Conservation (phyloP, 2,797 vertebrate genomes). For the Heliangelus exortis region DNA sequence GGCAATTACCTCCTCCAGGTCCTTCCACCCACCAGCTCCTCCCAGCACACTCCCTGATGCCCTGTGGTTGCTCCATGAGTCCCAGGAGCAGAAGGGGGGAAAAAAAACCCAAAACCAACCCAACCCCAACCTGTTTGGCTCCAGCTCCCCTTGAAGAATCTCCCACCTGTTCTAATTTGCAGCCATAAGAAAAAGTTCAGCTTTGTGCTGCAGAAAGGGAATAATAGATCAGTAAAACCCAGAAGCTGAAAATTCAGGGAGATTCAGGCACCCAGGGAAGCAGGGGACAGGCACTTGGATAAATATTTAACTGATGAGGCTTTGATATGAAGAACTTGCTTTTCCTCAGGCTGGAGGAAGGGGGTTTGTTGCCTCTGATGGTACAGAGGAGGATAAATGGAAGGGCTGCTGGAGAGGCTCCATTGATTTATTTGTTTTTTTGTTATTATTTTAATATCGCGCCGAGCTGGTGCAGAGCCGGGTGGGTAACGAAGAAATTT, state of each 20-base stretch:
- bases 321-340: constrained; percentile 60
- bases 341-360: background rate
- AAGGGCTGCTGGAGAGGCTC: background rate
- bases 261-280: constrained; percentile 25
- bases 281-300: constrained; percentile 42
- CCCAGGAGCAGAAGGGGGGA: background rate
- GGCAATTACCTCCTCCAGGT: constrained; percentile 13
- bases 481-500: background rate
- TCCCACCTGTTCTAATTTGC: constrained; percentile 51
- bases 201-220: constrained; percentile 71
- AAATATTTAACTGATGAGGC: constrained; percentile 65
- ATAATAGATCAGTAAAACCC: constrained; percentile 75
- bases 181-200: constrained; percentile 55
- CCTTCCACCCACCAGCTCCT: background rate
- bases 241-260: constrained; percentile 28
- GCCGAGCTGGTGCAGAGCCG: background rate
- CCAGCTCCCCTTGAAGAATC: constrained; percentile 62
- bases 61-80: rapidly evolving
- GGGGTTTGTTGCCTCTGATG: constrained; percentile 16
- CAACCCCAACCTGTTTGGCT: background rate
- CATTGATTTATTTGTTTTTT: background rate
- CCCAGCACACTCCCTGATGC: rapidly evolving
- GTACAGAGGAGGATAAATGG: constrained; percentile 20
- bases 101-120: background rate
- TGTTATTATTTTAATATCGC: background rate